Evolutionary conservation across 2,113 vertebrate species (phyloP).

Genomic region (Blennius ocellaris): DNA sequence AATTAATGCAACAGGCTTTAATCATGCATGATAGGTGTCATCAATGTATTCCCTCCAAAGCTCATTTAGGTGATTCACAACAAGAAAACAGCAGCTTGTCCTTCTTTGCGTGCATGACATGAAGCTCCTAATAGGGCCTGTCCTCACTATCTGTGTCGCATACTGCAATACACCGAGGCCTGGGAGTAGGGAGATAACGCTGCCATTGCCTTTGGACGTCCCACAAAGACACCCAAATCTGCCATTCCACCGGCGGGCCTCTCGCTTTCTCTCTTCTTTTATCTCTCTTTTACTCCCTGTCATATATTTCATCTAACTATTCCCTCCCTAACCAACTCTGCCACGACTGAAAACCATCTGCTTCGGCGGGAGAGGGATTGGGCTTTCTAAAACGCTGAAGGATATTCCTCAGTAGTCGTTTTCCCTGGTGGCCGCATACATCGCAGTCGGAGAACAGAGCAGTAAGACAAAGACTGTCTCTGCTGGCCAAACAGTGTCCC

Average conservation of each 20-base stretch:
- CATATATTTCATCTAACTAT: conserved; percentile 21
- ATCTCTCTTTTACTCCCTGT: conserved; percentile 15
- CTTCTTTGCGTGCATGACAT: conserved; percentile 21
- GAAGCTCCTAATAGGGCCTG: conserved; percentile 30
- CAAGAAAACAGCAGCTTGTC: conserved; percentile 35
- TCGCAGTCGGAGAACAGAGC: conserved; percentile 39
- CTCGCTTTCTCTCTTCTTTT: conserved; percentile 16
- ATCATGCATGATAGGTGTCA: conserved; percentile 2
- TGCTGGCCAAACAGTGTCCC: conserved; percentile 31
- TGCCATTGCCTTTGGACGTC: conserved; percentile 53
- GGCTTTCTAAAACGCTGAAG: conserved; percentile 60
- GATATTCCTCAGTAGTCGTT: conserved; percentile 46
- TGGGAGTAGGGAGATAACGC: conserved; percentile 65
- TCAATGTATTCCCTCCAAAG: conserved; percentile 25
- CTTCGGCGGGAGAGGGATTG: too few relatives aligned
- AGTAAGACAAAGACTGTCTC: conserved; percentile 46
- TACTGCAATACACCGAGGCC: conserved; percentile 54
- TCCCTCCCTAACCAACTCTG: conserved; percentile 36
- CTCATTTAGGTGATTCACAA: conserved; percentile 30
- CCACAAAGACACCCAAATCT: conserved; percentile 55
- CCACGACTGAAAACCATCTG: too few relatives aligned
- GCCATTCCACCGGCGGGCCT: conserved; percentile 35
- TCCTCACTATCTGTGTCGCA: conserved; percentile 48
- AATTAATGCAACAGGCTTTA: too few relatives aligned
- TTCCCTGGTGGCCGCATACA: conserved; percentile 44